These are phyloP conservation scores for Pantherophis vulpinus DNA, from an alignment of 2,797 vertebrate genomes.

Conservation along the genomic window DNA sequence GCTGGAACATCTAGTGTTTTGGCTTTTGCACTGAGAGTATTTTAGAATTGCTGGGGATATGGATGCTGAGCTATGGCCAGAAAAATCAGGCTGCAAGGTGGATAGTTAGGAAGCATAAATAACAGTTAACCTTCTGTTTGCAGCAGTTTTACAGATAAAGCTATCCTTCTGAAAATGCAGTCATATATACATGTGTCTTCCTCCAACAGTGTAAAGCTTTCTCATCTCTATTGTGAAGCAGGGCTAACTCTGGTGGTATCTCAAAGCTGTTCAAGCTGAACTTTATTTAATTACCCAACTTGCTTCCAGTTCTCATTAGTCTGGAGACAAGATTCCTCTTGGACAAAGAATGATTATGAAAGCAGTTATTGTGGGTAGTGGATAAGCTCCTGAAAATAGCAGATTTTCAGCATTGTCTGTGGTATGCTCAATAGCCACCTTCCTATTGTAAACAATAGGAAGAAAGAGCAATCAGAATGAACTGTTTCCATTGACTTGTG, in stretches of 20 bases:
- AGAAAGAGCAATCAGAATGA: constrained; percentile 1
- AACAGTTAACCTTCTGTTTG: neutral
- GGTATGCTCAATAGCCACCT: neutral
- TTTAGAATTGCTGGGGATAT: neutral
- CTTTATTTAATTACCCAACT: neutral
- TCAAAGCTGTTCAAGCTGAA: neutral
- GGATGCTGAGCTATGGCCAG: neutral
- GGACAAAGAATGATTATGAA: neutral
- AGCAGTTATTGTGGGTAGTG: neutral
- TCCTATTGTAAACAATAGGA: neutral
- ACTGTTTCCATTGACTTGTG: neutral
- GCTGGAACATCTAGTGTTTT: neutral
- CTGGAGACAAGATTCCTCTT: neutral
- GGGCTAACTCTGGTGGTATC: neutral
- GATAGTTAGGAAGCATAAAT: neutral
- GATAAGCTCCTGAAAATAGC: neutral
- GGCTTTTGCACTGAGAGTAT: neutral
- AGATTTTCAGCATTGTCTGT: neutral
- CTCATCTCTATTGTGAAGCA: neutral
- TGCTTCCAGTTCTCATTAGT: neutral
- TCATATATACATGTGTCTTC: neutral
- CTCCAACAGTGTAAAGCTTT: neutral
- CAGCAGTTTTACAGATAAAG: neutral
- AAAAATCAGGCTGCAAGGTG: neutral
- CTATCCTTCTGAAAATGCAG: neutral